A percentile compares a stretch with the other conserved stretches of the same genome.
phyloP scores from a whole-genome alignment of 2,113 vertebrate genomes.

The Fulmarus glacialis region DNA sequence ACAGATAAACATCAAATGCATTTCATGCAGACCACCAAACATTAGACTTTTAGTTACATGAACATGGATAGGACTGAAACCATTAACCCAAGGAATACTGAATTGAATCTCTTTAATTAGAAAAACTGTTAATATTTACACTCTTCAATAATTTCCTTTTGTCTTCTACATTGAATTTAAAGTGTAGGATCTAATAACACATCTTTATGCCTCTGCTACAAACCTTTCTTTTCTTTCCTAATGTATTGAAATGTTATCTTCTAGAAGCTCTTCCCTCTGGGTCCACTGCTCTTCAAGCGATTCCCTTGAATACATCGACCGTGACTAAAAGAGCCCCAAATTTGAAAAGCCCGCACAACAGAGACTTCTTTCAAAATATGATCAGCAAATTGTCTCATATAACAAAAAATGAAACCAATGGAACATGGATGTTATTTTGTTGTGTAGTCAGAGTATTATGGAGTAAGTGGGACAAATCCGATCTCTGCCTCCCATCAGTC shows the following conservation, averaged over 20 bases:
- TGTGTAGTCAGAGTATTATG: not conserved
- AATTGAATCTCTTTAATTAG: not conserved
- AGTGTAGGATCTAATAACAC: not conserved
- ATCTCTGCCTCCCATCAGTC: not conserved
- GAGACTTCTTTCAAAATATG: not conserved
- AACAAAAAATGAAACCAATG: not conserved
- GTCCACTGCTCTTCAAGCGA: not conserved
- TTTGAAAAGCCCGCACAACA: not conserved
- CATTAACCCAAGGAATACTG: not conserved
- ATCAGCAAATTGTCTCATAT: not conserved
- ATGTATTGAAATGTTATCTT: not conserved
- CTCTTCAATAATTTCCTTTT: not conserved
- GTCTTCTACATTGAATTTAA: not conserved
- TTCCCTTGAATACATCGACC: not conserved
- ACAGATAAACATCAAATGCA: not conserved
- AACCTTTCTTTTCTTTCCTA: not conserved
- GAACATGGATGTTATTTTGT: not conserved
- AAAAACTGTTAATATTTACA: not conserved
- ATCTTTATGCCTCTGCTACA: not conserved
- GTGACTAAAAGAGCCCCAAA: not conserved
- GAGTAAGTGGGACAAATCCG: not conserved
- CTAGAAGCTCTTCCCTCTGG: not conserved
- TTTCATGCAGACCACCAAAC: not conserved
- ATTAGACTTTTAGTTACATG: not conserved
- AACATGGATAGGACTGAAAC: not conserved